Evolutionary conservation across 2,113 vertebrate species (phyloP).

Genomic region (Uria aalge): DNA sequence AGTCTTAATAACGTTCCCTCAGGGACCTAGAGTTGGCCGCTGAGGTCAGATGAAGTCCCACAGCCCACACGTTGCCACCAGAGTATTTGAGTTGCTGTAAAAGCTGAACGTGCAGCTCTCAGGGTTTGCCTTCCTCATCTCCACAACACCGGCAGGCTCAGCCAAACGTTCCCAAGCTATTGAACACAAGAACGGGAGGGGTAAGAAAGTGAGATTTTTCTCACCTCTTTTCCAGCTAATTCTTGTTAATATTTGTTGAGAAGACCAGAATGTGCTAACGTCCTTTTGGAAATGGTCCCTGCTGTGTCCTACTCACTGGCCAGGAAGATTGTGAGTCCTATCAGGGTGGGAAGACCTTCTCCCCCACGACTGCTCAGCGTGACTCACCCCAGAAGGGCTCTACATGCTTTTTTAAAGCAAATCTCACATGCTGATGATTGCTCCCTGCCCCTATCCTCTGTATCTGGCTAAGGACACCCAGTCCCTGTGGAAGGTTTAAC

Average conservation of each 20-base stretch:
- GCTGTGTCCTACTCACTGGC: neutral
- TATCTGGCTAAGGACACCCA: neutral
- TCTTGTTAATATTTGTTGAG: neutral
- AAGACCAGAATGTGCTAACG: neutral
- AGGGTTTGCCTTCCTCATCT: neutral
- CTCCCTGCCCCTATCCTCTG: neutral
- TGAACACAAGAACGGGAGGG: neutral
- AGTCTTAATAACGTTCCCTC: neutral
- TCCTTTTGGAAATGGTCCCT: neutral
- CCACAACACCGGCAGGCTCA: neutral
- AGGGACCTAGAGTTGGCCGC: rapidly evolving
- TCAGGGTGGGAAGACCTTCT: neutral
- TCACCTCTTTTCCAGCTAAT: neutral
- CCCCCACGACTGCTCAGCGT: rapidly evolving
- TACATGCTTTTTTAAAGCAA: neutral
- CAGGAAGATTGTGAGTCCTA: neutral
- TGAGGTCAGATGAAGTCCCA: neutral
- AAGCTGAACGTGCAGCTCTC: neutral
- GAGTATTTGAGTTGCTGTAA: neutral
- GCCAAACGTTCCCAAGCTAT: neutral
- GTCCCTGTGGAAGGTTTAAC: neutral
- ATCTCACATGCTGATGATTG: neutral
- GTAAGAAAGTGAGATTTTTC: neutral
- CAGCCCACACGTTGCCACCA: rapidly evolving
- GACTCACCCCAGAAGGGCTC: neutral